phyloP scores from a whole-genome alignment of 1,140 invertebrate genomes.

The Oscheius sp. region DNA sequence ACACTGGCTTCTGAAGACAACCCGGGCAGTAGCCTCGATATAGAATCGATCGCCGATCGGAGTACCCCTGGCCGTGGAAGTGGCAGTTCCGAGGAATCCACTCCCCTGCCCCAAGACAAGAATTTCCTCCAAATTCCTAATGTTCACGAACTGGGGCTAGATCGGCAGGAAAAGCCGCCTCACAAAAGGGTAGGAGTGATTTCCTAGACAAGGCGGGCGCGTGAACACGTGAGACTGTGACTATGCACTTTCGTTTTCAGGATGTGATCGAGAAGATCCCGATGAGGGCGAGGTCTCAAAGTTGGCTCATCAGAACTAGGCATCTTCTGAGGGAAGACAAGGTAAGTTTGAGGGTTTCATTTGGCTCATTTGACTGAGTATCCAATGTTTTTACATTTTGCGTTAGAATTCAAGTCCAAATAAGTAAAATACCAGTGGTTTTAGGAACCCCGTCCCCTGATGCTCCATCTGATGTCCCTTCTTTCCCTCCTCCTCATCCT shows the following conservation, averaged over 20 bases:
- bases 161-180: slow-evolving; percentile 31
- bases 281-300: slow-evolving; percentile 58
- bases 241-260: slow-evolving; percentile 41
- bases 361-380: slow-evolving; percentile 8
- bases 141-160: slow-evolving; percentile 13
- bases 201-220: neutral
- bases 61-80: slow-evolving; percentile 10
- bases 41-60: slow-evolving; percentile 13
- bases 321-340: slow-evolving; percentile 59
- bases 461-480: slow-evolving; percentile 45
- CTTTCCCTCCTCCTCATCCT: slow-evolving; percentile 51
- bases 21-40: slow-evolving; percentile 10
- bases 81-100: slow-evolving; percentile 2
- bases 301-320: slow-evolving; percentile 59
- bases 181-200: slow-evolving; percentile 27
- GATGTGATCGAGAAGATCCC: slow-evolving; percentile 60
- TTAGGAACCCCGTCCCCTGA: slow-evolving; percentile 47
- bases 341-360: no score
- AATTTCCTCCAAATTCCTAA: slow-evolving; percentile 26
- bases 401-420: no score
- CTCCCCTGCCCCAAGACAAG: slow-evolving; percentile 18
- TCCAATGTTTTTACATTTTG: neutral
- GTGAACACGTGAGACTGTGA: neutral
- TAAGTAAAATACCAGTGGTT: neutral
- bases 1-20: slow-evolving; percentile 29